Conservation (phyloP, 2,888 invertebrate genomes). For the Aphidoletes aphidimyza region DNA sequence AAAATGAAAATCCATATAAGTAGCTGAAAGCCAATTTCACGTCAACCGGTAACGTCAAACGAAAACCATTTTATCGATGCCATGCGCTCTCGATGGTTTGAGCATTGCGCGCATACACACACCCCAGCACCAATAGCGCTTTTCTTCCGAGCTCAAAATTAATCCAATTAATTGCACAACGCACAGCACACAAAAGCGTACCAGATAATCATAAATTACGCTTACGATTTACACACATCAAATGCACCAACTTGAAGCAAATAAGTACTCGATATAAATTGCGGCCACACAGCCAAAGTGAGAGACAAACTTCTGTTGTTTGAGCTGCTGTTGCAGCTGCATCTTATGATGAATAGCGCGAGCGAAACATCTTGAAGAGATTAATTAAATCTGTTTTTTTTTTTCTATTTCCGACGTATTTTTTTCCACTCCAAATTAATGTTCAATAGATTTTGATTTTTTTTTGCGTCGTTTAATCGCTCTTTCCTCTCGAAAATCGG, state of each 20-base stretch:
- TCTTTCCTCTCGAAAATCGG: slow-evolving; percentile 27
- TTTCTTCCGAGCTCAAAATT: no score
- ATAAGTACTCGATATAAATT: background rate
- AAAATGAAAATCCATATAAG: slow-evolving; percentile 47
- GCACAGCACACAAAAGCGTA: slow-evolving; percentile 2
- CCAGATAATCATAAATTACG: slow-evolving; percentile 47
- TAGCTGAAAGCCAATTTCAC: slow-evolving; percentile 49
- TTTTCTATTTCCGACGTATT: background rate
- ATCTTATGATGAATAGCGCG: slow-evolving; percentile 54
- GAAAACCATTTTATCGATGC: slow-evolving; percentile 39
- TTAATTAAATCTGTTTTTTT: slow-evolving; percentile 32
- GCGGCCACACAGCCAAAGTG: background rate
- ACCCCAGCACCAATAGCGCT: background rate
- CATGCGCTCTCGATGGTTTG: background rate
- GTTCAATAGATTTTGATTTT: background rate
- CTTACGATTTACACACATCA: slow-evolving; percentile 21
- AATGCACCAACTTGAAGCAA: background rate
- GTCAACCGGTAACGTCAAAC: slow-evolving; percentile 43
- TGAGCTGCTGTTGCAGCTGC: slow-evolving; percentile 32
- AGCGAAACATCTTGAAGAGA: slow-evolving; percentile 47
- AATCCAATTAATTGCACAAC: slow-evolving; percentile 52
- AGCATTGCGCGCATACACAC: background rate
- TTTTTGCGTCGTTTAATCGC: slow-evolving; percentile 44
- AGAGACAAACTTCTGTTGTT: background rate
- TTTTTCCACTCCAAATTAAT: background rate